phyloP scores from a whole-genome alignment of 2,797 vertebrate genomes.

The Phataginus tricuspis region DNA sequence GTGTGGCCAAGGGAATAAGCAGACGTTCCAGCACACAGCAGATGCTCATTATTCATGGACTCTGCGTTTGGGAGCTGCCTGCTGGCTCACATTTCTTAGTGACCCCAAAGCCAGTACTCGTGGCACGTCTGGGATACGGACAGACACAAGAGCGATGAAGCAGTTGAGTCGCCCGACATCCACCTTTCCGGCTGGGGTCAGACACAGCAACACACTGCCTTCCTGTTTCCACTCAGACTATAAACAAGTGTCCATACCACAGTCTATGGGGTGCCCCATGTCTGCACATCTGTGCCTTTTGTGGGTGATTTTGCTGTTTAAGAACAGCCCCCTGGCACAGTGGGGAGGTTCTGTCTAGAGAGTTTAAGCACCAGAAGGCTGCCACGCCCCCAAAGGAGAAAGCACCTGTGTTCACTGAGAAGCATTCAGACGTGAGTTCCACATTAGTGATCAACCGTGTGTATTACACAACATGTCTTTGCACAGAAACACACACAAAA shows the following conservation, averaged over 20 bases:
- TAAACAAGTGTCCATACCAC: accelerated
- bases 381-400: background rate
- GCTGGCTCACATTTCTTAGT: background rate
- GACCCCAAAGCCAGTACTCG: background rate
- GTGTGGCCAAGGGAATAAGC: accelerated
- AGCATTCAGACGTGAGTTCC: accelerated
- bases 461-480: background rate
- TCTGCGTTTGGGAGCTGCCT: accelerated
- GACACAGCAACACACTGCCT: accelerated
- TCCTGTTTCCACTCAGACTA: accelerated
- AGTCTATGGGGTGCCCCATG: accelerated
- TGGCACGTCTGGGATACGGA: accelerated
- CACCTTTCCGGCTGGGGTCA: accelerated
- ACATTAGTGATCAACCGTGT: accelerated
- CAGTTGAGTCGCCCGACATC: accelerated
- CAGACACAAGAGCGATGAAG: too few species aligned
- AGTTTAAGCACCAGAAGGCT: accelerated
- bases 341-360: background rate
- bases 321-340: too few species aligned
- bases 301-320: background rate
- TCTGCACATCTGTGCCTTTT: background rate
- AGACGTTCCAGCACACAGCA: accelerated
- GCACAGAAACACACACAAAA: background rate
- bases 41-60: accelerated
- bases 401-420: too few species aligned